Percentiles rank a stretch among this genome's conserved stretches.
These are phyloP conservation scores for Acanthurus tractus DNA, from an alignment of 2,797 vertebrate species.

Conservation along the genomic window DNA sequence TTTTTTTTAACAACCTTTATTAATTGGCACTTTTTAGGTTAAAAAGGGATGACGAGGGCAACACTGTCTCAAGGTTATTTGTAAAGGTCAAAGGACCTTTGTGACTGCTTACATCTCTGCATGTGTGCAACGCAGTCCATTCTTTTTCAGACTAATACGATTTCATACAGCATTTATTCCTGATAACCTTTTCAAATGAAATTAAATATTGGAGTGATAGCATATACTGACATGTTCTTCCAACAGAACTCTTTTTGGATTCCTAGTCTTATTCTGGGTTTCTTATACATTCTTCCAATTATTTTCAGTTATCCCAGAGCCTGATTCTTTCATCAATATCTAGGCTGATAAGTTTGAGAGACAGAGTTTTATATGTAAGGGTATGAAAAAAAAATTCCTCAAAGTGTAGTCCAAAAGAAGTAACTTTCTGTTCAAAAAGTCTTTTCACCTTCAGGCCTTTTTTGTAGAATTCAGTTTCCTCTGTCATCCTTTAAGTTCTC, in stretches of 20 bases:
- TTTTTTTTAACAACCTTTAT: too few relatives aligned
- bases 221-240: not conserved
- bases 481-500: conserved; percentile 19
- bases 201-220: not conserved
- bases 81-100: too few relatives aligned
- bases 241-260: not conserved
- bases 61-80: too few relatives aligned
- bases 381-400: conserved; percentile 8
- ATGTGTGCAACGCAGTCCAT: too few relatives aligned
- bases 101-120: too few relatives aligned
- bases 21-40: too few relatives aligned
- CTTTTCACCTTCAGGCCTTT: conserved; percentile 29
- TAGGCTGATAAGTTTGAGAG: conserved; percentile 17
- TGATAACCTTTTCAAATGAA: not conserved
- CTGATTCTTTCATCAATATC: conserved; percentile 12
- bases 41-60: too few relatives aligned
- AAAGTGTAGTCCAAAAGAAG: conserved; percentile 27
- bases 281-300: not conserved
- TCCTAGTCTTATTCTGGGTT: not conserved
- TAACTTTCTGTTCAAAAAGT: conserved; percentile 26
- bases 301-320: not conserved
- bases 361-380: conserved; percentile 5
- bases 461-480: not conserved
- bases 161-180: not conserved
- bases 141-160: too few relatives aligned